Percentiles rank a stretch among this genome's conserved stretches.
Evolutionary conservation across 2,797 vertebrate species (phyloP).

Genomic region (Halcyon leucocephala): DNA sequence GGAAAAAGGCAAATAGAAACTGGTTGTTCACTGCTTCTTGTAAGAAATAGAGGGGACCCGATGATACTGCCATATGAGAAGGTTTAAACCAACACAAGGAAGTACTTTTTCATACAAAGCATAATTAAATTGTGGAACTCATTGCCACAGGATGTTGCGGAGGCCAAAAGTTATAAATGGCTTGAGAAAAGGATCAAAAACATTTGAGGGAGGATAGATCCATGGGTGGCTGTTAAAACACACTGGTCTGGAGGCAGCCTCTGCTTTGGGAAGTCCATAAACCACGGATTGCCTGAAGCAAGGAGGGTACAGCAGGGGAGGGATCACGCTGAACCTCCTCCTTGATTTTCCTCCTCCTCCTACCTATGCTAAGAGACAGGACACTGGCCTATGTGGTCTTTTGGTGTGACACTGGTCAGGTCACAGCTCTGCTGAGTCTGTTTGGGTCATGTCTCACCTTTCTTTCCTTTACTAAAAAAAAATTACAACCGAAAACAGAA

Average conservation of each 20-base stretch:
- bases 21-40: background rate
- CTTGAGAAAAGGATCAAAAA: slow-evolving; percentile 60
- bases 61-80: background rate
- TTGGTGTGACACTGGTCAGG: background rate
- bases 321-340: background rate
- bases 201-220: slow-evolving; percentile 42
- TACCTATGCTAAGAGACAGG: background rate
- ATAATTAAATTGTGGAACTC: slow-evolving; percentile 59
- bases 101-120: slow-evolving; percentile 51
- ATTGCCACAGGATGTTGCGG: slow-evolving; percentile 63
- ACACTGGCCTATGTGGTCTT: background rate
- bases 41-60: background rate
- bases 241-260: slow-evolving; percentile 38
- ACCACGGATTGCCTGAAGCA: background rate
- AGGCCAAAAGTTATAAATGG: slow-evolving; percentile 70
- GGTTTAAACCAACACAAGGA: slow-evolving; percentile 48
- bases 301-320: background rate
- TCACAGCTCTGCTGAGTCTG: background rate
- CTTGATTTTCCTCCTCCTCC: background rate
- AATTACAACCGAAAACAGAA: background rate
- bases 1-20: background rate
- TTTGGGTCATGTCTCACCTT: slow-evolving; percentile 14
- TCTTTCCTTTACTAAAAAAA: no score
- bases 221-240: slow-evolving; percentile 67
- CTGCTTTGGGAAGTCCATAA: slow-evolving; percentile 61